These are phyloP conservation scores for Magallana gigas DNA, from an alignment of 1,140 invertebrate species.

Conservation along the genomic window DNA sequence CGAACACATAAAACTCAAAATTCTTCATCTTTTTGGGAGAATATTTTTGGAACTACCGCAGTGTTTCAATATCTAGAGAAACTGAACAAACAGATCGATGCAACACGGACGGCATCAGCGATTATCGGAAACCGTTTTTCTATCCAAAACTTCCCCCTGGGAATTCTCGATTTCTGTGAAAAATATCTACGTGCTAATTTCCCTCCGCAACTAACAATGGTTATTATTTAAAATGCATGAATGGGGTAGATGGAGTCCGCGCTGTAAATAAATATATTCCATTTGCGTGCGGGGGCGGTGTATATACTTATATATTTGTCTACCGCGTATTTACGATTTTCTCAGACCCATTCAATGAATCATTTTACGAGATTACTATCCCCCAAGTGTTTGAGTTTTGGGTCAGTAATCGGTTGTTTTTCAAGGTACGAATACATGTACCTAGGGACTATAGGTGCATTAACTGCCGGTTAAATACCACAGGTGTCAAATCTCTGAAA, in stretches of 20 bases:
- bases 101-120: not conserved
- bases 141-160: slow-evolving; percentile 8
- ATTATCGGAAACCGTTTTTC: slow-evolving; percentile 23
- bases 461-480: not conserved
- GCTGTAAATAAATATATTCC: not conserved
- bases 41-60: not conserved
- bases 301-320: not conserved
- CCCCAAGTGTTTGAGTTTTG: not conserved
- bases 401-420: not conserved
- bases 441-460: not conserved
- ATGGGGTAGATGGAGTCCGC: slow-evolving; percentile 1
- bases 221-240: not conserved
- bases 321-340: slow-evolving; percentile 23
- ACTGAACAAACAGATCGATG: not conserved
- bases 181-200: slow-evolving; percentile 26
- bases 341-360: not conserved
- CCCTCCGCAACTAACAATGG: not conserved
- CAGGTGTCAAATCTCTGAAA: not conserved
- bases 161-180: not conserved
- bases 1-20: not conserved
- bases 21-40: not conserved
- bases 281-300: not conserved
- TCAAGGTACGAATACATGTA: not conserved
- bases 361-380: not conserved
- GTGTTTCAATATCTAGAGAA: not conserved